Evolutionary conservation across 2,888 invertebrate species (phyloP).

Genomic region (Epistrophe grossulariae): DNA sequence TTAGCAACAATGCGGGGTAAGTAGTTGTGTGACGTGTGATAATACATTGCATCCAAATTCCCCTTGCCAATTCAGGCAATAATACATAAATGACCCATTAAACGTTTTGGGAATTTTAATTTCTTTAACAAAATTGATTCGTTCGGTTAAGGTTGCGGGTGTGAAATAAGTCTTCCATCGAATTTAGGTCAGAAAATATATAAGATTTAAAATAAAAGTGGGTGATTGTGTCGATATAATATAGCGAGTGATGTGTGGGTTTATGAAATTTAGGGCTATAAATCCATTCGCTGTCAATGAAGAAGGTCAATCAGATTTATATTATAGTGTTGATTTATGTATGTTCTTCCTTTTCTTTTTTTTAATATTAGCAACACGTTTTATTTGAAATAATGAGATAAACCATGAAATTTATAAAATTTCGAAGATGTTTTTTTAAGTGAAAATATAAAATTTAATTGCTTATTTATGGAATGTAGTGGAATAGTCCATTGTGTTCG

Average conservation of each 20-base stretch:
- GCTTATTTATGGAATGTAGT: too few species aligned
- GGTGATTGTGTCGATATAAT: neutral
- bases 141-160: neutral
- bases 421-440: neutral
- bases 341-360: neutral
- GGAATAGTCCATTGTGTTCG: too few species aligned
- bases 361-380: neutral
- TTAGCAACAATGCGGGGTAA: neutral
- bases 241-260: slow-evolving; percentile 6
- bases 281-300: neutral
- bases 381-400: neutral
- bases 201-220: slow-evolving; percentile 14
- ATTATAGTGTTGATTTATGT: neutral
- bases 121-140: slow-evolving; percentile 18
- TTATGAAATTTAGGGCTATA: neutral
- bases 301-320: slow-evolving; percentile 15
- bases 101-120: slow-evolving; percentile 51
- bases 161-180: neutral
- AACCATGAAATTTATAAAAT: neutral
- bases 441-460: too few species aligned
- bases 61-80: neutral
- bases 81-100: slow-evolving; percentile 24
- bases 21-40: slow-evolving; percentile 47
- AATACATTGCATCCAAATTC: slow-evolving; percentile 16
- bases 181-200: slow-evolving; percentile 37